A percentile compares a stretch with the other conserved stretches of the same genome.
Evolutionary conservation across 2,113 vertebrate genomes (phyloP).

Genomic region (Pygoscelis antarcticus): DNA sequence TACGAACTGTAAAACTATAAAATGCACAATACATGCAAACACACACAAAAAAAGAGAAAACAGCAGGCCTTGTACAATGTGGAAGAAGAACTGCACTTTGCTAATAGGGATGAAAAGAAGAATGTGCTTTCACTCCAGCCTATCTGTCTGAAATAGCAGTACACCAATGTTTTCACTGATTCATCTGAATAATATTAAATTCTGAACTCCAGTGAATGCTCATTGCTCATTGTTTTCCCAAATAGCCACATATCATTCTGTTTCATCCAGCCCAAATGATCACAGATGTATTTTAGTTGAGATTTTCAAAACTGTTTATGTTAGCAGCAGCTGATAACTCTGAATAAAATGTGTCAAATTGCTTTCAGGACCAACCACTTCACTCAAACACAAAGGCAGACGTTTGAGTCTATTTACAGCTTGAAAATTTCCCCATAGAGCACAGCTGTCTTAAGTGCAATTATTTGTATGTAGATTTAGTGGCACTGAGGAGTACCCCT

Average conservation of each 20-base stretch:
- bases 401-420: conserved; percentile 17
- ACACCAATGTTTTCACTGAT: conserved; percentile 59
- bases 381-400: conserved; percentile 7
- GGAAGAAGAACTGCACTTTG: conserved; percentile 5
- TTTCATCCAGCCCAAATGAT: not conserved
- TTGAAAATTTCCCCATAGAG: not conserved
- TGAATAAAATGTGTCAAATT: conserved; percentile 39
- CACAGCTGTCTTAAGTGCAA: not conserved
- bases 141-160: conserved; percentile 57
- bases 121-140: conserved; percentile 13
- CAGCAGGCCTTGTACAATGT: not conserved
- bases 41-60: not conserved
- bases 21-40: not conserved
- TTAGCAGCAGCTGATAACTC: conserved; percentile 30
- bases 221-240: conserved; percentile 54
- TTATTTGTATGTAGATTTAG: not conserved
- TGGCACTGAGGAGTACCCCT: not conserved
- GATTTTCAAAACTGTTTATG: conserved; percentile 37
- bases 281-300: conserved; percentile 15
- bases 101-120: conserved; percentile 28
- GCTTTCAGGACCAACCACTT: conserved; percentile 30
- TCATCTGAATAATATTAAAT: conserved; percentile 52
- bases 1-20: not conserved
- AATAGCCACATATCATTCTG: not conserved
- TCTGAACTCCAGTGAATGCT: conserved; percentile 42